A percentile compares a stretch with the other conserved stretches of the same genome.
These are phyloP conservation scores for Orientallactaga sibirica DNA, from an alignment of 2,797 vertebrate species.

Conservation along the genomic window DNA sequence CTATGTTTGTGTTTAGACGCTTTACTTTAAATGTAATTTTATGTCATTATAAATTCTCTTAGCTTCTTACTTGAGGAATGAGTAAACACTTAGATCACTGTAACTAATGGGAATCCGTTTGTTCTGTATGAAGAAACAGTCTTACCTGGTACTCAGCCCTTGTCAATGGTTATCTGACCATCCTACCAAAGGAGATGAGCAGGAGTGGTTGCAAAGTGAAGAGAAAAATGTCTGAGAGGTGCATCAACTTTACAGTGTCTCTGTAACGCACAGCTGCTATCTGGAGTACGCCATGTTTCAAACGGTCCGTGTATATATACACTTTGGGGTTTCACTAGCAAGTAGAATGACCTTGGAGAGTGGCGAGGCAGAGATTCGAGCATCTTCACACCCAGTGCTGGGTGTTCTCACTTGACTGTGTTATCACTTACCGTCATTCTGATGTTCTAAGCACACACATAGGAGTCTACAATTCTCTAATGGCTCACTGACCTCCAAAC, in stretches of 20 bases:
- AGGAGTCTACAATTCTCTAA: background rate
- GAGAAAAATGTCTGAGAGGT: background rate
- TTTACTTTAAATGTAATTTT: background rate
- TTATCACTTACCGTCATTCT: background rate
- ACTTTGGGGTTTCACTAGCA: background rate
- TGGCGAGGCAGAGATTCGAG: background rate
- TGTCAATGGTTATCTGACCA: background rate
- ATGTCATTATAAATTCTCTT: constrained; percentile 16
- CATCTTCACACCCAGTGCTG: background rate
- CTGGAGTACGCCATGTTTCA: constrained; percentile 36
- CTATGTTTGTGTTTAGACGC: background rate
- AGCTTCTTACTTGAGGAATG: background rate
- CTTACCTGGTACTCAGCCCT: background rate
- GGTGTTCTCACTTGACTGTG: background rate
- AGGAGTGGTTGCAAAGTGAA: background rate
- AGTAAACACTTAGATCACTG: background rate
- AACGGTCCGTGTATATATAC: background rate
- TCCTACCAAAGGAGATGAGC: background rate
- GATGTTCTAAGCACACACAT: background rate
- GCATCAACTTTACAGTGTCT: background rate
- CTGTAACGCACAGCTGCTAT: background rate
- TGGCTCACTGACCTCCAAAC: background rate
- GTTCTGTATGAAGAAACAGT: constrained; percentile 21
- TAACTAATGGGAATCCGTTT: constrained; percentile 7
- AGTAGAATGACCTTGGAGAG: background rate